Base-by-base conservation (phyloP, 2,113 vertebrate genomes). In the Tonatia bakeri region DNA sequence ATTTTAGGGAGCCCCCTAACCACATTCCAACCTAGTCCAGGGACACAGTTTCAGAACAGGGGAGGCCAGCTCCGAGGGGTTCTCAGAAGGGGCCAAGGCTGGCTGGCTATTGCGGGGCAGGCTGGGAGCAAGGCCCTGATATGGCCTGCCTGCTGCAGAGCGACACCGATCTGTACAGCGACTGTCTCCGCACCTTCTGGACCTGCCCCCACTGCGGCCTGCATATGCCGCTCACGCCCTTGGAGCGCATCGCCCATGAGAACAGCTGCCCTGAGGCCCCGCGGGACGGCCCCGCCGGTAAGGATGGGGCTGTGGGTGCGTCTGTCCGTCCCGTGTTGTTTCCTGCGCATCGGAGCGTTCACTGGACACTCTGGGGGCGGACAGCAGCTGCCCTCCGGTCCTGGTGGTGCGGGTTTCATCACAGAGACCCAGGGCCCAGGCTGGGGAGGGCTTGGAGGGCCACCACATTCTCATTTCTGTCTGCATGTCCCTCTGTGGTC, bases 161-260 rank as follows among this genome's bases (percentile, higher is more conserved):
- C 6, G 99, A 99, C 4, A 96, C 95, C 0, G 99, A 99, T 59
- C 98, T 99, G 38, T 99, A 99, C 97, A 99, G 98, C 0, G 99
- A 99, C 83, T 99, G 99, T 89, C 98, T 99, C 40, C 98, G 99
- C 19, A 98, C 97, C 22, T 99, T 99, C 98, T 99, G 99, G 99
- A 99, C 97, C 36, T 99, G 99, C 94, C 99, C 99, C 0, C 98
- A 97, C 97, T 99, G 99, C 1, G 98, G 97, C 72, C 98, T 99
- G 69, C 99, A 99, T 97, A 97, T 99, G 98, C 99, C 99, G 1
- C 94, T 99, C 86, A 99, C 99, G 0, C 99, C 99, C 0, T 59
- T 99, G 98, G 99, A 99, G 76, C 98, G 99, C 20, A 97, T 99
- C 94, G 98, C 99, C 73, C 99, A 99, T 0, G 98, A 99, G 96